Conservation (phyloP, 1,140 invertebrate species). For the Euglossa dilemma region DNA sequence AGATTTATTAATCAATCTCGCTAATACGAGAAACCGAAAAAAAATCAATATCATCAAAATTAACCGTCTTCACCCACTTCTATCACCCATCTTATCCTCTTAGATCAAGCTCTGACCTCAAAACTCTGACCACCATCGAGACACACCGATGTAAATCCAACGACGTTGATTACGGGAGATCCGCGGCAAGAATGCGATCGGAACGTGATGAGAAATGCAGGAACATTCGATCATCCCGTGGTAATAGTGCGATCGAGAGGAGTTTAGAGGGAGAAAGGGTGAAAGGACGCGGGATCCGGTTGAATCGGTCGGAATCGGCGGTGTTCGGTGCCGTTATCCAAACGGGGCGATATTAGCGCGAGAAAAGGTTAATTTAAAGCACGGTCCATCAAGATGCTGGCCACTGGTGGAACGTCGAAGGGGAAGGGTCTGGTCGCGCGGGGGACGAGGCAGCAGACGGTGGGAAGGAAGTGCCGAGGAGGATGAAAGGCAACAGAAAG, state of each 20-base stretch:
- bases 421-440: slow-evolving; percentile 7
- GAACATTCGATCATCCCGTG: too few relatives aligned
- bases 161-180: too few relatives aligned
- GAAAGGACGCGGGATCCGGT: not conserved
- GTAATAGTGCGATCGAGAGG: not conserved
- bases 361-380: slow-evolving; percentile 55
- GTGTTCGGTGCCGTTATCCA: not conserved
- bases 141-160: too few relatives aligned
- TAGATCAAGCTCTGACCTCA: too few relatives aligned
- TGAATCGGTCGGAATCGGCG: not conserved
- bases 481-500: slow-evolving; percentile 70
- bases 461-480: slow-evolving; percentile 68
- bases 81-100: too few relatives aligned
- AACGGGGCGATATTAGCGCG: slow-evolving; percentile 39
- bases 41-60: too few relatives aligned
- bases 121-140: too few relatives aligned
- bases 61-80: too few relatives aligned
- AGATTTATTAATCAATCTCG: too few relatives aligned
- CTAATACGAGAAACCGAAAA: too few relatives aligned
- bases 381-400: slow-evolving; percentile 48
- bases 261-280: not conserved
- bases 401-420: slow-evolving; percentile 40
- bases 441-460: slow-evolving; percentile 58
- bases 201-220: too few relatives aligned
- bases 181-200: too few relatives aligned